Conservation (phyloP, 2,888 invertebrate genomes). For the Diadegma fenestrale region DNA sequence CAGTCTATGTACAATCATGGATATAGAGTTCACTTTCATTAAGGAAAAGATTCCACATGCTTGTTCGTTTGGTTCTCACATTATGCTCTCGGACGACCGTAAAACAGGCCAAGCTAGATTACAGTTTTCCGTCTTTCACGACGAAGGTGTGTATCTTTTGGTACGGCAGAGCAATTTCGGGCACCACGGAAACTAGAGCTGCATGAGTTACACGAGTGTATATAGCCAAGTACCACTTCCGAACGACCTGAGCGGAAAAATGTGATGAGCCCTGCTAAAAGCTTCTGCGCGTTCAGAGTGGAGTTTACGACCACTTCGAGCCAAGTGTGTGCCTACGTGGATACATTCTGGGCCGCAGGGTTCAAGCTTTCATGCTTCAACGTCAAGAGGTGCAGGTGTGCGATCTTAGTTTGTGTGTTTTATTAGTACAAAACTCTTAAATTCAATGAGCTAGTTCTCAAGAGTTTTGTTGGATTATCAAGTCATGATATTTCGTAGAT, state of each 20-base stretch:
- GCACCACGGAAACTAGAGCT: slow-evolving; percentile 55
- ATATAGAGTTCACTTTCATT: slow-evolving; percentile 41
- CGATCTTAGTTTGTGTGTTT: slow-evolving; percentile 11
- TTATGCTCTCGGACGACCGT: slow-evolving; percentile 59
- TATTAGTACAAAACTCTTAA: slow-evolving; percentile 10
- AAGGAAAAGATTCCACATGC: slow-evolving; percentile 34
- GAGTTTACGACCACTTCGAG: slow-evolving; percentile 67
- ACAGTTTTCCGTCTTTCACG: slow-evolving; percentile 56
- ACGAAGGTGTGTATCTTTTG: slow-evolving; percentile 45
- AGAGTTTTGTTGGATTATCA: slow-evolving; percentile 3
- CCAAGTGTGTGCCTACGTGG: slow-evolving; percentile 63
- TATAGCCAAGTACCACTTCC: slow-evolving; percentile 56
- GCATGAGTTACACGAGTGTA: slow-evolving; percentile 52
- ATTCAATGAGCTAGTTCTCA: slow-evolving; percentile 9
- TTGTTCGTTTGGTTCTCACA: slow-evolving; percentile 32
- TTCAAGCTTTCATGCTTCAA: slow-evolving; percentile 24
- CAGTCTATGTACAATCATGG: slow-evolving; percentile 18
- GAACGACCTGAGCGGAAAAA: slow-evolving; percentile 70
- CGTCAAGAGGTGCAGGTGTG: slow-evolving; percentile 29
- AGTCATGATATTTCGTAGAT: not conserved
- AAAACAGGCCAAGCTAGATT: slow-evolving; percentile 57
- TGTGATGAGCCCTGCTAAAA: slow-evolving; percentile 73
- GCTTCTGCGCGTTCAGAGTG: slow-evolving; percentile 70
- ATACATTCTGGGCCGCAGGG: slow-evolving; percentile 40
- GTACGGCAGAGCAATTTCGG: slow-evolving; percentile 52